Evolutionary conservation across 2,888 invertebrate genomes (phyloP).

Genomic region (Iphiclides podalirius): DNA sequence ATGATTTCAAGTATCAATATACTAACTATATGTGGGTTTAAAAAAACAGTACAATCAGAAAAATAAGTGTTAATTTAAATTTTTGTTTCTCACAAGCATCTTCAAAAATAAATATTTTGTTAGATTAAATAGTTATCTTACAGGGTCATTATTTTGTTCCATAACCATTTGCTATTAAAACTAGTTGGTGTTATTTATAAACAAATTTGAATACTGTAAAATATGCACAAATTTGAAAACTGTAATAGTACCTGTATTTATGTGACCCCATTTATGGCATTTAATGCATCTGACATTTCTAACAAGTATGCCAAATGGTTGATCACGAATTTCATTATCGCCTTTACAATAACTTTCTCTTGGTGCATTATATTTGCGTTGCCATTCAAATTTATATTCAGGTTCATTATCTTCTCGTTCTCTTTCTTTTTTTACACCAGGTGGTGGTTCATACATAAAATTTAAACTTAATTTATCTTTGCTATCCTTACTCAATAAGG

Average conservation of each 20-base stretch:
- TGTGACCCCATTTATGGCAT: slow-evolving; percentile 99
- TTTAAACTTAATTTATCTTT: slow-evolving; percentile 98
- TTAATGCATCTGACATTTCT: slow-evolving; percentile 98
- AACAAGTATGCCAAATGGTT: slow-evolving; percentile 98
- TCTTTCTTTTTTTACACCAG: slow-evolving; percentile 95
- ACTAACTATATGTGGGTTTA: no score
- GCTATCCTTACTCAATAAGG: slow-evolving; percentile 97
- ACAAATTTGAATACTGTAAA: no score
- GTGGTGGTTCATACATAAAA: slow-evolving; percentile 99
- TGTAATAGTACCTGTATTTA: slow-evolving; percentile 95
- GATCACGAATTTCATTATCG: slow-evolving; percentile 98
- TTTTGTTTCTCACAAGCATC: no score
- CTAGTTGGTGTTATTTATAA: no score
- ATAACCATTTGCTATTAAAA: no score
- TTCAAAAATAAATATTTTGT: no score
- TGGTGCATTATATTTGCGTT: slow-evolving; percentile 99
- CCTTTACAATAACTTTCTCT: slow-evolving; percentile 99
- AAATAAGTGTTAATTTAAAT: no score
- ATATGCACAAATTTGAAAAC: no score
- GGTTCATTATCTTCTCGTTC: slow-evolving; percentile 96
- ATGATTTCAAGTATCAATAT: no score
- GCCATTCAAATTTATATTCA: slow-evolving; percentile 99
- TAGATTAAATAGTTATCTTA: no score
- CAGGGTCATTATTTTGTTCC: no score
- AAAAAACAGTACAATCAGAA: no score